Evolutionary conservation across 2,888 invertebrate genomes (phyloP).

Genomic region (Torymus auratus): DNA sequence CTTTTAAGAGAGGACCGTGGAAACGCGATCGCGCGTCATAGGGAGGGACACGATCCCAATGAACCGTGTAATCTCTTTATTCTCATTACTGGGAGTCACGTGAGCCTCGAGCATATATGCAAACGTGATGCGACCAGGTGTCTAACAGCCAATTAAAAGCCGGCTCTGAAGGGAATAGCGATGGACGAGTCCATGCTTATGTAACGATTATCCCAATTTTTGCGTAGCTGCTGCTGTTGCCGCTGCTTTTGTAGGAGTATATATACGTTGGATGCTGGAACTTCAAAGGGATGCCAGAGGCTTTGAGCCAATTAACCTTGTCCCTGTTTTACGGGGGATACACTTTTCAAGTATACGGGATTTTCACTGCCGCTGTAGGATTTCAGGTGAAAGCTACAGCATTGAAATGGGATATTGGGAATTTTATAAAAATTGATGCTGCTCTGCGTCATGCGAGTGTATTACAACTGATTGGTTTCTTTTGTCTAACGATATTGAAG

Average conservation of each 20-base stretch:
- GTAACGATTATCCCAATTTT: constrained; percentile 24
- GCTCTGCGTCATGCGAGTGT: too few species aligned
- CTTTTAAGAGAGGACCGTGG: neutral
- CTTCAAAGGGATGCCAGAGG: neutral
- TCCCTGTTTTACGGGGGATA: too few species aligned
- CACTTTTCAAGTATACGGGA: too few species aligned
- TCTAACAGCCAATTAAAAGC: constrained; percentile 33
- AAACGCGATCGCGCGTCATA: constrained; percentile 12
- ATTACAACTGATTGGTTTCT: too few species aligned
- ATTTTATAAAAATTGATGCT: too few species aligned
- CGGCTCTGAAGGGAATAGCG: neutral
- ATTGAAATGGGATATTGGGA: too few species aligned
- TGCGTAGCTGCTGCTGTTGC: too few species aligned
- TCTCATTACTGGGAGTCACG: constrained; percentile 6
- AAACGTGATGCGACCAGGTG: neutral
- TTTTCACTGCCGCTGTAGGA: too few species aligned
- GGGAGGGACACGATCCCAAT: neutral
- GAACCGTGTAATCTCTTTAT: constrained; percentile 30
- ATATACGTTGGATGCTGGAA: neutral
- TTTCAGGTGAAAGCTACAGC: too few species aligned
- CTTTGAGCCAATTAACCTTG: neutral
- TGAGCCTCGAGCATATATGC: too few species aligned
- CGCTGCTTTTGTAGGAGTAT: too few species aligned
- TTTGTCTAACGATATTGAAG: too few species aligned
- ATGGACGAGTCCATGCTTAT: neutral